These are phyloP conservation scores for Hybos culiciformis DNA, from an alignment of 2,888 invertebrate genomes.

Conservation along the genomic window DNA sequence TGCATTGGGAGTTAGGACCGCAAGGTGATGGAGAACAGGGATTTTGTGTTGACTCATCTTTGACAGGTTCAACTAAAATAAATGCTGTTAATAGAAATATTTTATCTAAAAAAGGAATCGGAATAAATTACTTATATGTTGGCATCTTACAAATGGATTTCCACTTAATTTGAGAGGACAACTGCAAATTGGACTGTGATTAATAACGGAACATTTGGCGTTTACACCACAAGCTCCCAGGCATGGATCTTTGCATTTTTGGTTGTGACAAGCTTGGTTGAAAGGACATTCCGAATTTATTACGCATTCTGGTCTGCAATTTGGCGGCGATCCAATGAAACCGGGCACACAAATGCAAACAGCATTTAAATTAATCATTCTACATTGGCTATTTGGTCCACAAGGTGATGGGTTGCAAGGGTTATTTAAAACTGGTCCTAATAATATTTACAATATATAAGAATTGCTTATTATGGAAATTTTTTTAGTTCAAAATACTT, in stretches of 20 bases:
- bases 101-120: constrained; percentile 27
- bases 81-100: constrained; percentile 11
- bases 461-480: background rate
- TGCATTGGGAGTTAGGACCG: constrained; percentile 64
- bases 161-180: constrained; percentile 54
- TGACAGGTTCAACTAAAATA: constrained; percentile 36
- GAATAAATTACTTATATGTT: constrained; percentile 40
- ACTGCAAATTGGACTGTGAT: constrained; percentile 67
- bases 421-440: constrained; percentile 37
- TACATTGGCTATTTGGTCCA: constrained; percentile 66
- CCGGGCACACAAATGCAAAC: constrained; percentile 57
- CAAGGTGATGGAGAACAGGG: constrained; percentile 70
- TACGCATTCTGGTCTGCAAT: constrained; percentile 64
- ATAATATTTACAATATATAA: constrained; percentile 1
- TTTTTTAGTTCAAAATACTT: constrained; percentile 21
- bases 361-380: constrained; percentile 56
- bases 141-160: constrained; percentile 62
- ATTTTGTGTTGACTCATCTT: constrained; percentile 38
- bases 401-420: constrained; percentile 61
- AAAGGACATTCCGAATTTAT: constrained; percentile 61
- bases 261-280: constrained; percentile 61
- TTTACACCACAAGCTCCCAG: constrained; percentile 64
- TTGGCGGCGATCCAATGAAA: constrained; percentile 61
- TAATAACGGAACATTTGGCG: constrained; percentile 62
- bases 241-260: constrained; percentile 72